These are phyloP conservation scores for Diorhabda elongata DNA, from an alignment of 1,140 invertebrate genomes.

Conservation along the genomic window DNA sequence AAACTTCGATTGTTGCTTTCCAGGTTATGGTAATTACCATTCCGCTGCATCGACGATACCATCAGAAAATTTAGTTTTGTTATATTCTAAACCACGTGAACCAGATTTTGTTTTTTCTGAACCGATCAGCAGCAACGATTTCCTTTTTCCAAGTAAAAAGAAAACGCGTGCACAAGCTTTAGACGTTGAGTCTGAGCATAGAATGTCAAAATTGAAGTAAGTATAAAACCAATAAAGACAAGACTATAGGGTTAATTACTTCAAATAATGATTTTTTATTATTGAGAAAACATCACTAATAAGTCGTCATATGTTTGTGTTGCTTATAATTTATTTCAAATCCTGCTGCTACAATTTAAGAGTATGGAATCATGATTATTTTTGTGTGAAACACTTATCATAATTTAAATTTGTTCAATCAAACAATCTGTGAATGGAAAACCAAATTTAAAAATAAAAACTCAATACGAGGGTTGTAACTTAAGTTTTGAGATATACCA, in stretches of 20 bases:
- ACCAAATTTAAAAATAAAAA: no score
- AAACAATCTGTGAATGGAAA: no score
- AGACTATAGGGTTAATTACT: no score
- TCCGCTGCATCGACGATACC: conserved; percentile 16
- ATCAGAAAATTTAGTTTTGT: conserved; percentile 24
- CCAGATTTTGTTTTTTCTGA: conserved; percentile 18
- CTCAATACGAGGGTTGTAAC: no score
- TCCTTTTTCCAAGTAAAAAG: conserved; percentile 30
- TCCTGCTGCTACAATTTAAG: no score
- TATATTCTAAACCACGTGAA: conserved; percentile 24
- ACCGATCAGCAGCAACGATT: conserved; percentile 23
- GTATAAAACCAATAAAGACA: not conserved
- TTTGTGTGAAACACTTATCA: no score
- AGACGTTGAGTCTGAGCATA: conserved; percentile 15
- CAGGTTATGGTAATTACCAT: conserved; percentile 25
- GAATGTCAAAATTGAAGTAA: conserved; percentile 17
- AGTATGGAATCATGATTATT: no score
- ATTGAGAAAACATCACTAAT: no score
- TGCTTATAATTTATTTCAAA: no score
- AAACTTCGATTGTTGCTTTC: conserved; percentile 8
- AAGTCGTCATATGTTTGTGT: no score
- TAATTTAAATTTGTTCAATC: no score
- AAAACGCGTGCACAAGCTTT: conserved; percentile 15
- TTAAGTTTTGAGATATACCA: not conserved
- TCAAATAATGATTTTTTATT: no score